Percentiles rank a stretch among this genome's conserved stretches.
Conservation (phyloP, 2,797 vertebrate species). For the Hoplostethus atlanticus region DNA sequence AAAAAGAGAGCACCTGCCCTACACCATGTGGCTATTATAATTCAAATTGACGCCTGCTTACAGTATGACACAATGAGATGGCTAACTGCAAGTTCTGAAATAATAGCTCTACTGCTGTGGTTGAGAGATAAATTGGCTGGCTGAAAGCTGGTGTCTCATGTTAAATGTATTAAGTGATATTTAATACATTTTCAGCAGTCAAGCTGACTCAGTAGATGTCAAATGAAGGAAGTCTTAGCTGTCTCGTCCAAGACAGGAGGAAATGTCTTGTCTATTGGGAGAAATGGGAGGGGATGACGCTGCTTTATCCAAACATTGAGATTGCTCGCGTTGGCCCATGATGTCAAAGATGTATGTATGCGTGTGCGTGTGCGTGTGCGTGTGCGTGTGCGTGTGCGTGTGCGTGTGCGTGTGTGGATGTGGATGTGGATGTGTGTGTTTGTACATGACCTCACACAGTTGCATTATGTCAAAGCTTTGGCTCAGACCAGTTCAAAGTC, state of each 20-base stretch:
- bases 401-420: constrained; percentile 10
- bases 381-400: neutral
- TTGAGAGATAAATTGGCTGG: constrained; percentile 15
- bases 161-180: constrained; percentile 53
- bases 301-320: constrained; percentile 54
- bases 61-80: constrained; percentile 32
- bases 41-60: constrained; percentile 46
- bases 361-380: constrained; percentile 12
- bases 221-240: constrained; percentile 49
- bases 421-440: constrained; percentile 11
- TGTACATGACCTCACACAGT: constrained; percentile 46
- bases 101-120: constrained; percentile 30
- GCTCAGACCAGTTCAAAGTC: constrained; percentile 8
- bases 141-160: constrained; percentile 21
- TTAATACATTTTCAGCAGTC: constrained; percentile 50
- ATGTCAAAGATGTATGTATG: constrained; percentile 40
- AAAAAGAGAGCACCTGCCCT: constrained; percentile 20
- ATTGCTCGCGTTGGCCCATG: constrained; percentile 35
- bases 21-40: constrained; percentile 17
- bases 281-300: constrained; percentile 31
- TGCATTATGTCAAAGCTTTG: constrained; percentile 19
- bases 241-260: constrained; percentile 49
- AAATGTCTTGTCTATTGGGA: constrained; percentile 37
- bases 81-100: constrained; percentile 30
- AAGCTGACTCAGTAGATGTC: constrained; percentile 68